These are phyloP conservation scores for Dryobates pubescens DNA, from an alignment of 2,797 vertebrate species.

Conservation along the genomic window DNA sequence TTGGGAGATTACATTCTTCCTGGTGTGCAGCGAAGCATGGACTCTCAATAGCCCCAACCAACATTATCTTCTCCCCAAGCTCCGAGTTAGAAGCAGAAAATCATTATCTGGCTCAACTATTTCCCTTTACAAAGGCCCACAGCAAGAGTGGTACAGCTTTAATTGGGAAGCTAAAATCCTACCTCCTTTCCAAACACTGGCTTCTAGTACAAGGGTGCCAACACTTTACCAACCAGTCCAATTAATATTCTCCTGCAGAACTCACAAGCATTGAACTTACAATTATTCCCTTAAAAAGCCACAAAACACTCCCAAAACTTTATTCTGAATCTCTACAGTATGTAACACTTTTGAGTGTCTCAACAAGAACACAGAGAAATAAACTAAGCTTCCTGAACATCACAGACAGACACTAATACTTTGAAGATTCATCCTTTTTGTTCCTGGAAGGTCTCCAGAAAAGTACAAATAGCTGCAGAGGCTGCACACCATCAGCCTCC, in stretches of 20 bases:
- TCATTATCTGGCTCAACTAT: background rate
- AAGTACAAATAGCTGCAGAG: background rate
- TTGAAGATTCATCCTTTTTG: background rate
- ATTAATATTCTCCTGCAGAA: slow-evolving; percentile 25
- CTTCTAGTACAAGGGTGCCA: background rate
- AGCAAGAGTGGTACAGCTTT: background rate
- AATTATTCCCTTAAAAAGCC: background rate
- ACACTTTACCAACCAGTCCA: background rate
- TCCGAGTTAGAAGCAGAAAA: background rate
- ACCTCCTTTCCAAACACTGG: background rate
- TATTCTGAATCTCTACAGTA: background rate
- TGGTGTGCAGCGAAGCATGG: fast-evolving
- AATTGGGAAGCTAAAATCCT: background rate
- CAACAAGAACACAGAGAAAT: background rate
- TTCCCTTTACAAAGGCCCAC: background rate
- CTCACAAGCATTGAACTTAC: background rate
- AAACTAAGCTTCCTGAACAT: background rate
- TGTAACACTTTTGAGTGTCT: background rate
- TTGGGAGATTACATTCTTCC: background rate
- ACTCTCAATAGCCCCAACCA: background rate
- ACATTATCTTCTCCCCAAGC: background rate
- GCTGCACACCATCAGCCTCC: background rate
- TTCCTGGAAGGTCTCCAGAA: background rate
- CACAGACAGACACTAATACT: background rate
- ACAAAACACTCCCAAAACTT: background rate